Conservation (phyloP, 2,888 invertebrate genomes). For the Microctonus hyperodae region DNA sequence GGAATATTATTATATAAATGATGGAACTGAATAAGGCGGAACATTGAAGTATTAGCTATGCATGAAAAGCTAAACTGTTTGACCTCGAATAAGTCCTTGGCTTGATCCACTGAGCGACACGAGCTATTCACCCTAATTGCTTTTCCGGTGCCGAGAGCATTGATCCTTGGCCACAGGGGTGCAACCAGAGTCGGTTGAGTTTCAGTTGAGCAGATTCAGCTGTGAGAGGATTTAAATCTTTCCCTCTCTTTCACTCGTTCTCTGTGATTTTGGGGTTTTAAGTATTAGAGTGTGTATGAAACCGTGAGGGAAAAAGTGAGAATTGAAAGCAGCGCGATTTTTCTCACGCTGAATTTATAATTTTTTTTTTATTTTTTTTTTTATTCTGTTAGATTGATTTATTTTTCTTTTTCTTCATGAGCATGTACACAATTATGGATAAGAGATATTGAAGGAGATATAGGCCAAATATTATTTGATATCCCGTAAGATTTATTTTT, state of each 20-base stretch:
- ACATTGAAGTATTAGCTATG: constrained; percentile 7
- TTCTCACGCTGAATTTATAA: not conserved
- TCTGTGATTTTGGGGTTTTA: not conserved
- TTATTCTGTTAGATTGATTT: not conserved
- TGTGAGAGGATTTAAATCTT: constrained; percentile 21
- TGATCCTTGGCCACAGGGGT: constrained; percentile 22
- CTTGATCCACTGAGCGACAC: constrained; percentile 27
- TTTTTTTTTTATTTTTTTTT: not conserved
- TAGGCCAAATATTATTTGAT: not conserved
- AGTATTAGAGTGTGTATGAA: not conserved
- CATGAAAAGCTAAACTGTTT: constrained; percentile 26
- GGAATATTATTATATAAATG: not conserved
- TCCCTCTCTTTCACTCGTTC: not conserved
- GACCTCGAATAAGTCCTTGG: constrained; percentile 17
- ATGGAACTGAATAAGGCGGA: not conserved
- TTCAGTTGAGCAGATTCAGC: constrained; percentile 27
- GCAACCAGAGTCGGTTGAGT: constrained; percentile 18
- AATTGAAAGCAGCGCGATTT: not conserved
- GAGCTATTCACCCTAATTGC: constrained; percentile 33
- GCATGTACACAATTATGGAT: not conserved
- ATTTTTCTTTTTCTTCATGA: not conserved
- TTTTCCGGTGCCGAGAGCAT: constrained; percentile 29
- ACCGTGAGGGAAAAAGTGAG: not conserved
- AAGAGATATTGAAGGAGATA: not conserved
- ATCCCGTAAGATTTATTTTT: not conserved